A percentile compares a stretch with the other conserved stretches of the same genome.
Evolutionary conservation across 2,888 invertebrate genomes (phyloP).

Genomic region (Thereva unica): DNA sequence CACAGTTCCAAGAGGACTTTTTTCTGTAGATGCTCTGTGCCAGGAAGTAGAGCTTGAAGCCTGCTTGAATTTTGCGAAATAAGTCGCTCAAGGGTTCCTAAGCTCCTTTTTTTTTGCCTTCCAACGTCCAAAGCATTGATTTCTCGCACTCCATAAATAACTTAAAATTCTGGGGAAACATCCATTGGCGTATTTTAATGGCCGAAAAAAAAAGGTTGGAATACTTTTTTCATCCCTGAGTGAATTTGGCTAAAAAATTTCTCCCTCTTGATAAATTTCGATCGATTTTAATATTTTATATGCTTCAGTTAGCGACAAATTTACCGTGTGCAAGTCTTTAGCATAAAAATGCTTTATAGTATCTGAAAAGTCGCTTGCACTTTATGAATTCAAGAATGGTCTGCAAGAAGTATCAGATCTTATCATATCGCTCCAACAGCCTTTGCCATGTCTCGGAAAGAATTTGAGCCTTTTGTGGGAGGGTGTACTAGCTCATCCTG

Average conservation of each 20-base stretch:
- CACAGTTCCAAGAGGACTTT: neutral
- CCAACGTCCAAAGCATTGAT: constrained; percentile 26
- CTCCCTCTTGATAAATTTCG: constrained; percentile 32
- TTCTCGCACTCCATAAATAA: constrained; percentile 34
- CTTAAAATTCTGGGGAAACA: constrained; percentile 23
- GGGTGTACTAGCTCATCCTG: no score
- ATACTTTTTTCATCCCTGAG: constrained; percentile 7
- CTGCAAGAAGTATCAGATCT: no score
- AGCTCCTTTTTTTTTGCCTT: neutral
- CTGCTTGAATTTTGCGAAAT: constrained; percentile 17
- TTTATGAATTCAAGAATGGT: neutral
- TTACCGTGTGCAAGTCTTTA: constrained; percentile 33
- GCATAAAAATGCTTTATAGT: constrained; percentile 29
- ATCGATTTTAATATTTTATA: constrained; percentile 35
- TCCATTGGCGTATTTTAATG: constrained; percentile 34
- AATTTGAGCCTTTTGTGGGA: no score
- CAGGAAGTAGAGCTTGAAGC: neutral
- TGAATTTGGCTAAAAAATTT: constrained; percentile 10
- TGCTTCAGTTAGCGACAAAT: constrained; percentile 35
- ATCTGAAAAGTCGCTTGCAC: constrained; percentile 26
- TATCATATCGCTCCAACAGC: no score
- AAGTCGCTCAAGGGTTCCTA: constrained; percentile 7
- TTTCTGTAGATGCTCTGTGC: constrained; percentile 5
- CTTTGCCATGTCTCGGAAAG: no score
- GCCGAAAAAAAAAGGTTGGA: constrained; percentile 15